phyloP scores from a whole-genome alignment of 1,140 invertebrate species.

The Thaumatotibia leucotreta region DNA sequence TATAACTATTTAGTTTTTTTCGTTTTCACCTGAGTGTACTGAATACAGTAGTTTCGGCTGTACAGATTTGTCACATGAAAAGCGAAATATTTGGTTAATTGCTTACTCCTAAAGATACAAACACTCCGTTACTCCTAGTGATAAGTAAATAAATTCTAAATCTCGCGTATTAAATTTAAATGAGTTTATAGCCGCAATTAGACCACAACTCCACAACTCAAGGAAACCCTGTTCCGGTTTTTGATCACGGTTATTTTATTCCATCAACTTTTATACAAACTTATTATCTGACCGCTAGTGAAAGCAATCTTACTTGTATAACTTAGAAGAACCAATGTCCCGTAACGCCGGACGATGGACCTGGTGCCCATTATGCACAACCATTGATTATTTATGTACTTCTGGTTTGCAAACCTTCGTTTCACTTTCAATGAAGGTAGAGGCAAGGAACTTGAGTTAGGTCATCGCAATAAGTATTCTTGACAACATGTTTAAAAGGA shows the following conservation, averaged over 20 bases:
- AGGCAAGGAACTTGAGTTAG: too few species aligned
- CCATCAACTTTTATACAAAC: background rate
- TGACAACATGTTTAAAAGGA: too few species aligned
- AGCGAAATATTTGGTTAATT: too few species aligned
- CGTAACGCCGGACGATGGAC: slow-evolving; percentile 28
- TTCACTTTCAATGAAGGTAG: background rate
- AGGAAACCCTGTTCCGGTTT: background rate
- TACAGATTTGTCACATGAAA: too few species aligned
- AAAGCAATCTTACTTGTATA: slow-evolving; percentile 19
- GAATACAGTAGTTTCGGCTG: too few species aligned
- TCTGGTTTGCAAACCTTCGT: slow-evolving; percentile 12
- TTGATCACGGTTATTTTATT: slow-evolving; percentile 4
- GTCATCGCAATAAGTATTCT: background rate
- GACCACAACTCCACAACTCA: background rate
- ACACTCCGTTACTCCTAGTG: too few species aligned
- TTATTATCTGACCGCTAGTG: slow-evolving; percentile 26
- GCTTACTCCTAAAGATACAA: too few species aligned
- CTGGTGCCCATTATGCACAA: slow-evolving; percentile 26
- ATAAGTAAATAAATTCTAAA: too few species aligned
- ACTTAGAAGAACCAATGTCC: slow-evolving; percentile 30
- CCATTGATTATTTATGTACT: slow-evolving; percentile 18
- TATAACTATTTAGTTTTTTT: too few species aligned
- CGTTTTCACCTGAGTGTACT: too few species aligned
- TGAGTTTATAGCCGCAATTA: background rate
- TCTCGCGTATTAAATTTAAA: background rate